These are phyloP conservation scores for Pomacea maculata DNA, from an alignment of 1,140 invertebrate species.

Conservation along the genomic window DNA sequence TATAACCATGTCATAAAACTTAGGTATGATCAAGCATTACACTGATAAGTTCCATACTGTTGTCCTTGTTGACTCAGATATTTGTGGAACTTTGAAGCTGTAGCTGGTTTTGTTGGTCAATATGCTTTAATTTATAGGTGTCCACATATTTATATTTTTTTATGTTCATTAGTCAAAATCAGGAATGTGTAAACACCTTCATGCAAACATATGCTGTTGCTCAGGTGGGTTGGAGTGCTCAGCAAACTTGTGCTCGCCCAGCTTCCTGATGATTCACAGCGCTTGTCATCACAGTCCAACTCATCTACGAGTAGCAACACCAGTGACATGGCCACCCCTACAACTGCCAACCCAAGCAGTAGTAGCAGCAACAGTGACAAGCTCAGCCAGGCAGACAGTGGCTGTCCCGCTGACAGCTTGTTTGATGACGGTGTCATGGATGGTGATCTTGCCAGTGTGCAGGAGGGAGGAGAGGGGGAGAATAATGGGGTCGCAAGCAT, in stretches of 20 bases:
- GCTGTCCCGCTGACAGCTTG: constrained; percentile 22
- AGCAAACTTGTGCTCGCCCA: constrained; percentile 50
- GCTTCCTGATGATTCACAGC: constrained; percentile 45
- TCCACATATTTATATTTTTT: too few relatives aligned
- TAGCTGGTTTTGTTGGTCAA: too few relatives aligned
- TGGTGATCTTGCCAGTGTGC: not conserved
- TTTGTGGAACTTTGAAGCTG: too few relatives aligned
- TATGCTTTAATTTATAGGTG: too few relatives aligned
- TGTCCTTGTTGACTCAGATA: too few relatives aligned
- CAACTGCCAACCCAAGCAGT: constrained; percentile 11
- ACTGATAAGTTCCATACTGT: too few relatives aligned
- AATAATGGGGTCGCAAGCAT: not conserved
- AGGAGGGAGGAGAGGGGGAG: constrained; percentile 13
- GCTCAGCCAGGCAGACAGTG: constrained; percentile 24
- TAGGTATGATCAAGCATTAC: too few relatives aligned
- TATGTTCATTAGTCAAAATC: too few relatives aligned
- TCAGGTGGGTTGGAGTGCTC: constrained; percentile 55
- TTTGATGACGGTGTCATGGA: constrained; percentile 24
- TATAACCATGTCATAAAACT: too few relatives aligned
- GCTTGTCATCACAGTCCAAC: constrained; percentile 44
- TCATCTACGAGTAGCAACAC: constrained; percentile 29
- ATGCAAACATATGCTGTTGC: constrained; percentile 7
- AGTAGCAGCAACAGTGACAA: constrained; percentile 23
- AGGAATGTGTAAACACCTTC: too few relatives aligned
- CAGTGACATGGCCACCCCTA: constrained; percentile 15